Percentiles rank a stretch among this genome's conserved stretches.
Evolutionary conservation across 2,113 vertebrate genomes (phyloP).

Genomic region (Nycticorax nycticorax): DNA sequence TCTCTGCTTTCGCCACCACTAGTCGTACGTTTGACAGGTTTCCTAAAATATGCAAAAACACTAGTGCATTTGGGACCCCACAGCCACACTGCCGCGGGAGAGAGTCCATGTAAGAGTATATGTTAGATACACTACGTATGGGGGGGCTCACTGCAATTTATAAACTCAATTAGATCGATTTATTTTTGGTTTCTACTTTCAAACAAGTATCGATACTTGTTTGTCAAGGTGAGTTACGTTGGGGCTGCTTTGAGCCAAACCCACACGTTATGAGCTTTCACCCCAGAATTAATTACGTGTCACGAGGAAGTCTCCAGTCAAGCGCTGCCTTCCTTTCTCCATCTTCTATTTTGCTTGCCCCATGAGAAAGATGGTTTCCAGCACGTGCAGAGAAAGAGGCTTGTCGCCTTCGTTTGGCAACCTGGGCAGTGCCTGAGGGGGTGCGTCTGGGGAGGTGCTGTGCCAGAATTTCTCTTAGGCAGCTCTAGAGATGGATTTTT

Average conservation of each 20-base stretch:
- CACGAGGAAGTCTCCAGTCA: neutral
- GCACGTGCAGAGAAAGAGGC: accelerated
- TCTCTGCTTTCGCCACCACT: neutral
- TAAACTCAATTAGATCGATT: accelerated
- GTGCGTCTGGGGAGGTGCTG: accelerated
- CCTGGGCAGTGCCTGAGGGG: accelerated
- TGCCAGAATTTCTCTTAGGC: neutral
- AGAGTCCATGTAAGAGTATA: neutral
- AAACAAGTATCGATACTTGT: neutral
- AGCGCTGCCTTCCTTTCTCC: neutral
- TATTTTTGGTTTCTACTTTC: neutral
- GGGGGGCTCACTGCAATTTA: neutral
- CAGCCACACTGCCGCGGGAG: accelerated
- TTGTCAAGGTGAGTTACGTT: neutral
- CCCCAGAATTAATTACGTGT: accelerated
- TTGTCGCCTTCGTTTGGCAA: accelerated
- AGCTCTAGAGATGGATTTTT: neutral
- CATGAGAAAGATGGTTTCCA: no score
- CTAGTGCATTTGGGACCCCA: accelerated
- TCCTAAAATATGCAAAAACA: neutral
- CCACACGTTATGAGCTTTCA: neutral
- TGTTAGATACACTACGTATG: accelerated
- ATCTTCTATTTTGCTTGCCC: neutral
- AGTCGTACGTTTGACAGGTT: neutral
- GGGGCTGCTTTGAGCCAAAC: neutral